Evolutionary conservation across 1,140 invertebrate genomes (phyloP), one percentile per base, ranked within the genome.

Genomic region (Vanessa atalanta): DNA sequence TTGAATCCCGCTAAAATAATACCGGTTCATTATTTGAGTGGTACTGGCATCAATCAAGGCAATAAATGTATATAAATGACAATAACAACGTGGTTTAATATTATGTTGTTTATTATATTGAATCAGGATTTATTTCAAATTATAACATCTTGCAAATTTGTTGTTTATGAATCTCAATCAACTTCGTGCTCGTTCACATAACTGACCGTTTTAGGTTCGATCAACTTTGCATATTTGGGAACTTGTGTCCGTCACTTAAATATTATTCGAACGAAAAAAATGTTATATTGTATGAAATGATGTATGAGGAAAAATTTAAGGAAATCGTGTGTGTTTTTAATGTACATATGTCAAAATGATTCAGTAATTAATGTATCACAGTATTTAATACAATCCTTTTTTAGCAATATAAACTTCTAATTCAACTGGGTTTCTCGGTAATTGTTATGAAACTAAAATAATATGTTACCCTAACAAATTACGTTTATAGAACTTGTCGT

Each of bases 141-240:
- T 31, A 31, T 9, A 60, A 31, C 16, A 15, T 61, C 16, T 23
- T 12, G 20, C 15, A 37, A 31, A 61, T 61, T 15, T 8, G 57
- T 26, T 23, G 57, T 26, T 23, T 15, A 47, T 65, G 65, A 51
- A 55, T 26, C 65, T 70, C 69, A 78, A 76, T 76, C 75, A 60
- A 20, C 31, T 63, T 74, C 16, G 65, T 57, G 72, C 37, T 20
- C 79, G 71, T 74, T 76, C 75, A 43, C 26, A 37, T 60, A 72
- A 67, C 50, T n/a, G 53, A 31, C 79, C 81, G 73, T 60, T 78
- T 89, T 81, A 73, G 84, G 82, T 51, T 26, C 9, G 69, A 74
- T 74, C 88, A 74, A 79, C 78, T 87, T 85, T 75, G 71, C 88
- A 48, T 85, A 89, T 88, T 82, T 84, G 85, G 86, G 61, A 47